These are phyloP conservation scores for Casuarius casuarius DNA, from an alignment of 2,113 vertebrate species.

Conservation along the genomic window DNA sequence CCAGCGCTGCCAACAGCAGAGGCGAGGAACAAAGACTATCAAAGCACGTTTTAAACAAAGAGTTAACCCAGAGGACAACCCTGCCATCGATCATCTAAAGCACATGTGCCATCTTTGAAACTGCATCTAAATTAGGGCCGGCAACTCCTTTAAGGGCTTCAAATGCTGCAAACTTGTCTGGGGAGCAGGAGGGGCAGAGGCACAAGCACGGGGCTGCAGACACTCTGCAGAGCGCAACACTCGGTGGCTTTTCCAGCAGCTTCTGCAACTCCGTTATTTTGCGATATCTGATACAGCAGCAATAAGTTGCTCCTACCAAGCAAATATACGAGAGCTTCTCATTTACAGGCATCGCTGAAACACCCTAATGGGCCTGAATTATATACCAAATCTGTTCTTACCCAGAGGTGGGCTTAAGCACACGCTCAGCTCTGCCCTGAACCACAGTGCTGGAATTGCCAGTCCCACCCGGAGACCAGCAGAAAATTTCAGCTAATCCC, in stretches of 20 bases:
- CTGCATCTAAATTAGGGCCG: conserved; percentile 47
- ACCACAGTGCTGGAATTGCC: not conserved
- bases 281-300: not conserved
- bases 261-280: not conserved
- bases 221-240: not conserved
- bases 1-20: not conserved
- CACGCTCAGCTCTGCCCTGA: not conserved
- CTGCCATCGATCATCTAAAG: not conserved
- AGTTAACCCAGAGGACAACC: conserved; percentile 24
- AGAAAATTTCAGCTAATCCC: not conserved
- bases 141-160: conserved; percentile 30
- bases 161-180: conserved; percentile 27
- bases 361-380: not conserved
- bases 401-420: not conserved
- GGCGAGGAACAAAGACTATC: not conserved
- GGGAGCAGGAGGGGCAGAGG: not conserved
- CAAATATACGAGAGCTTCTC: not conserved
- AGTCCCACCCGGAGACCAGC: not conserved
- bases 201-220: conserved; percentile 15
- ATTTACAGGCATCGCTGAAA: conserved; percentile 1
- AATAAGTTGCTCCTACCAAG: not conserved
- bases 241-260: not conserved
- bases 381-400: not conserved
- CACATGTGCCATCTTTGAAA: conserved; percentile 27
- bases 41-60: conserved; percentile 23